phyloP scores from a whole-genome alignment of 2,797 vertebrate genomes.

The Argya squamiceps region DNA sequence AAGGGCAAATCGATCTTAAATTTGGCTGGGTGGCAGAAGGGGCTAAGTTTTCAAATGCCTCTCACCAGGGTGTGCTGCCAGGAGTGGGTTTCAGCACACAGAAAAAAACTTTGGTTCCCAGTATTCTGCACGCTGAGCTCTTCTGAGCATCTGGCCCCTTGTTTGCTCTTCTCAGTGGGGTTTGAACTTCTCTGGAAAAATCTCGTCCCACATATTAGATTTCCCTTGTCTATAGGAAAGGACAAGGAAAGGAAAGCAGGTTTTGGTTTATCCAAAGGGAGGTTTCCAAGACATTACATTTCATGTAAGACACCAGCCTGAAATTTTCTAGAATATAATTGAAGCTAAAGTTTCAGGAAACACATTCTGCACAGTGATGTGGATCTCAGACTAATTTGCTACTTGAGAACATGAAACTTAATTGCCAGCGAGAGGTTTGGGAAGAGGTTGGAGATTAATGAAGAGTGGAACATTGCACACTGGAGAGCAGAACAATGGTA shows the following conservation, averaged over 20 bases:
- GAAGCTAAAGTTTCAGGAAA: conserved; percentile 10
- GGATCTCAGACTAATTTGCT: conserved; percentile 42
- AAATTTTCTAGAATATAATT: not conserved
- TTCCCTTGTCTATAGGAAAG: not conserved
- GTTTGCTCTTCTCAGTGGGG: not conserved
- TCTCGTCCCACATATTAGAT: not conserved
- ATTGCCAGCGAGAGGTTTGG: not conserved
- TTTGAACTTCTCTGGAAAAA: not conserved
- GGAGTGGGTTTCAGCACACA: not conserved
- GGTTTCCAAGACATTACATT: not conserved
- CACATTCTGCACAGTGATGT: not conserved
- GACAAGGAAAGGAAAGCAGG: not conserved
- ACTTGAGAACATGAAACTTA: conserved; percentile 34
- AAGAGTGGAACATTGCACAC: not conserved
- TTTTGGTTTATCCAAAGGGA: not conserved
- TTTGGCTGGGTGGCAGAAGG: not conserved
- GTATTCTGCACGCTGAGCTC: not conserved
- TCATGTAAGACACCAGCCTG: not conserved
- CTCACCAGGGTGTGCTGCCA: not conserved
- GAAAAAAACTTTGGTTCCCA: not conserved
- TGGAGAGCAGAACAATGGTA: conserved; percentile 20
- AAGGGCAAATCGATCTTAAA: not conserved
- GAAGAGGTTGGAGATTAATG: conserved; percentile 35
- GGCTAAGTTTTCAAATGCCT: not conserved
- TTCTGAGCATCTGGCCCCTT: not conserved